These are phyloP conservation scores for Athetis lepigone DNA, from an alignment of 2,888 invertebrate species.

Conservation along the genomic window DNA sequence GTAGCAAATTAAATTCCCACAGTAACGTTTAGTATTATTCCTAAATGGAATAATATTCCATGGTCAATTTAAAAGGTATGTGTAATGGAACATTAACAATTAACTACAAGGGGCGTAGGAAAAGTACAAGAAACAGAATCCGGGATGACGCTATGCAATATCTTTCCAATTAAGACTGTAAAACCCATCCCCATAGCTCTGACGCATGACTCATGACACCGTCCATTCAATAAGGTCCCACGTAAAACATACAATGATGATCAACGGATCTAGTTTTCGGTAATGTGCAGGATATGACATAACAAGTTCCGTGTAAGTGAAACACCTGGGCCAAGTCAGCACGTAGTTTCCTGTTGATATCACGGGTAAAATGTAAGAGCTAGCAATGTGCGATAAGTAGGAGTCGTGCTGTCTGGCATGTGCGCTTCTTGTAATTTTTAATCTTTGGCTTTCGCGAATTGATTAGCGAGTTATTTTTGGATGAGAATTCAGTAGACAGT, in stretches of 20 bases:
- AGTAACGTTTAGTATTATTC: slow-evolving; percentile 16
- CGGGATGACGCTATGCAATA: slow-evolving; percentile 49
- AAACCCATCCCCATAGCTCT: slow-evolving; percentile 36
- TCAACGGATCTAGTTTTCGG: slow-evolving; percentile 49
- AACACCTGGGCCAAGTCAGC: slow-evolving; percentile 80
- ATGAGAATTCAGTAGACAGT: slow-evolving; percentile 19
- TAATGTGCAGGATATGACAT: slow-evolving; percentile 69
- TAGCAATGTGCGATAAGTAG: slow-evolving; percentile 54
- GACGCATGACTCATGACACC: slow-evolving; percentile 38
- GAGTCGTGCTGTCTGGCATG: slow-evolving; percentile 62
- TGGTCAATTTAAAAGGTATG: slow-evolving; percentile 1
- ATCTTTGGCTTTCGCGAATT: slow-evolving; percentile 51
- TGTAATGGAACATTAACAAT: background rate
- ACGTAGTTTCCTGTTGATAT: slow-evolving; percentile 80
- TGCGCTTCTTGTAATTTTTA: slow-evolving; percentile 48
- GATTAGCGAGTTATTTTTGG: too few relatives aligned
- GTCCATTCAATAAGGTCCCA: slow-evolving; percentile 34
- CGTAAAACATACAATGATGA: slow-evolving; percentile 36
- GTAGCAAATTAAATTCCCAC: background rate
- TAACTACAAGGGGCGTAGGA: slow-evolving; percentile 43
- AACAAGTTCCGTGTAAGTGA: slow-evolving; percentile 74
- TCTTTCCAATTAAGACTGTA: slow-evolving; percentile 47
- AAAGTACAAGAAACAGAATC: slow-evolving; percentile 47
- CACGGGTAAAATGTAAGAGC: slow-evolving; percentile 35
- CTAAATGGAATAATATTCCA: slow-evolving; percentile 34